Percentiles rank a stretch among this genome's conserved stretches.
phyloP scores from a whole-genome alignment of 2,797 vertebrate genomes.

The Triplophysa bombifrons region DNA sequence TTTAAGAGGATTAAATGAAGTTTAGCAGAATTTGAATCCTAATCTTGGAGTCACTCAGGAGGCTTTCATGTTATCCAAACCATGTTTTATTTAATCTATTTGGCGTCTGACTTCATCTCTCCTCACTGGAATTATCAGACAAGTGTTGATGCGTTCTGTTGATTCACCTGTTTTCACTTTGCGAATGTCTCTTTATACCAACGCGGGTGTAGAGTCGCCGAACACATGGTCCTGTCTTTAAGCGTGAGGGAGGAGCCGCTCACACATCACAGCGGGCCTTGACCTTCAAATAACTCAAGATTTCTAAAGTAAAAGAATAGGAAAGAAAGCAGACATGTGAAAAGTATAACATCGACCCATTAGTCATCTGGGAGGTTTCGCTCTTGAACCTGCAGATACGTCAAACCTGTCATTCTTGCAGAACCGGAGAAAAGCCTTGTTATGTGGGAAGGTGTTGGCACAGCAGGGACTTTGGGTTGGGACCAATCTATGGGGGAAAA shows the following conservation, averaged over 20 bases:
- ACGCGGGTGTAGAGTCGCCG: slow-evolving; percentile 10
- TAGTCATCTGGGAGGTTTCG: slow-evolving; percentile 63
- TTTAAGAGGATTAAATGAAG: not conserved
- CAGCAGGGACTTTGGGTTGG: slow-evolving; percentile 51
- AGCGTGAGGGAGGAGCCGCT: slow-evolving; percentile 48
- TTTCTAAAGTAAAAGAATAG: slow-evolving; percentile 53
- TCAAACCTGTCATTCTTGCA: slow-evolving; percentile 65
- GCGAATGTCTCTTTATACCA: slow-evolving; percentile 35
- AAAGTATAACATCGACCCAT: slow-evolving; percentile 58
- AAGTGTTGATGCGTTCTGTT: slow-evolving; percentile 26
- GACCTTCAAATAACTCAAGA: slow-evolving; percentile 63
- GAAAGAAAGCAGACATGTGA: slow-evolving; percentile 52
- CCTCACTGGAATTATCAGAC: slow-evolving; percentile 13
- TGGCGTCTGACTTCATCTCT: slow-evolving; percentile 15
- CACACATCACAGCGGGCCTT: slow-evolving; percentile 55
- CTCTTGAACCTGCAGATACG: slow-evolving; percentile 62
- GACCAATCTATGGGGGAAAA: slow-evolving; percentile 51
- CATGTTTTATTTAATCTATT: not conserved
- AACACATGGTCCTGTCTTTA: slow-evolving; percentile 55
- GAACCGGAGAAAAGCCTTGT: slow-evolving; percentile 54
- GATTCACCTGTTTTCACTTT: slow-evolving; percentile 50
- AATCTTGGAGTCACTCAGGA: not conserved
- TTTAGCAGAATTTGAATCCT: not conserved
- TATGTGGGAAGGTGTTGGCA: slow-evolving; percentile 58
- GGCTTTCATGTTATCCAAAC: slow-evolving; percentile 10